Base-by-base conservation (phyloP, 2,888 invertebrate genomes). In the Steinernema scapterisci region DNA sequence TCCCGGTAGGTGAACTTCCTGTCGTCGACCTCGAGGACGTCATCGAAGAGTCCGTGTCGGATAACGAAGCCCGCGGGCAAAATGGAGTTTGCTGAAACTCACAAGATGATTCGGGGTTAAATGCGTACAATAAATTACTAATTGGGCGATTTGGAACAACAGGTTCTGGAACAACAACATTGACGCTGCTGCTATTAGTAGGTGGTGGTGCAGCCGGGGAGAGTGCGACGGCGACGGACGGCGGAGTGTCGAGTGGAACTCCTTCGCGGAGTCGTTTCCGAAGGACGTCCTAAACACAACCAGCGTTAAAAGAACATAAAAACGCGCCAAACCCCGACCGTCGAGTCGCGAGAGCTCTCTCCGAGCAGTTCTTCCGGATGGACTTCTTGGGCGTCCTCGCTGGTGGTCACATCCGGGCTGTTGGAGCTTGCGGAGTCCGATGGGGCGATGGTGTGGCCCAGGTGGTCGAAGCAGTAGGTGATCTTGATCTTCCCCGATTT, bases 401-500 rank as follows among this genome's bases (percentile, higher is more conserved):
- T 11, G 7, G 38, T 16, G 16, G 27, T 16, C 3, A 16, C 27
- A 25, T 63, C 63, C 16, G 63, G 63, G 16, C 11, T 27, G 16
- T 63, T 27, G 38, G 38, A 38, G 38, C 38, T 38, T 9, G 38
- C 38, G 9, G 38, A 38, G 63, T 63, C 63, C 16, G 9, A 16
- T 27, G 16, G 11, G 9, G 11, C 63, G 63, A 63, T 63, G 5
- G 31, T 7, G 63, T 63, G 63, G 9, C 63, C 63, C 5, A 63
- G 63, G 38, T 63, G 63, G 63, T 63, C 63, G 16, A 63, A 27
- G 38, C 63, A 63, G 19, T 63, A 63, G 38, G 63, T 63, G 38
- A 63, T 63, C 63, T 63, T 63, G 63, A 63, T 63, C 16, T 63
- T 63, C 38, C 63, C 63, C 25, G 27, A 27, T 31, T 63, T 63